Evolutionary conservation across 2,888 invertebrate species (phyloP), one percentile per base, ranked within the genome.

Genomic region (Tinea trinotella): DNA sequence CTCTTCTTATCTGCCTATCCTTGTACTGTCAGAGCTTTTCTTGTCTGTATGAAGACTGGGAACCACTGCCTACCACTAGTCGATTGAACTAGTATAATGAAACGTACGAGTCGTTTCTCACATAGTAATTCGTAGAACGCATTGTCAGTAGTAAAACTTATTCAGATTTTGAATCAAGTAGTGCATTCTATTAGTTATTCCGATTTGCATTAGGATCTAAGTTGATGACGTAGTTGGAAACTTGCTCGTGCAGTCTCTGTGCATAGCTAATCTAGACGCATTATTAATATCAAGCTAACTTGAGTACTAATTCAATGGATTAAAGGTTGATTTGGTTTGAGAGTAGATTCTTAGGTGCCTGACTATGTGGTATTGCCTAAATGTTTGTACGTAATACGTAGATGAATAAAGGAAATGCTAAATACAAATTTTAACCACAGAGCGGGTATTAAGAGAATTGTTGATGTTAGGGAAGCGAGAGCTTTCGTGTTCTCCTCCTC

Each of bases 161-260:
- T 10, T 7, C 30, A 10, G 30, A n/a, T 30, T 30, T 7, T 30
- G 30, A 30, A 10, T 30, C 30, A n/a, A 30, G 9, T 30, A 30
- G 3, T 30, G 30, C 30, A 46, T 46, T 44, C 19, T 46, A 46
- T 17, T 46, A 18, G 46, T 3, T 46, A 46, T 46, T 46, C 46
- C 46, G 1, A 46, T 46, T 46, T 19, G 46, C n/a, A 46, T 46
- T 46, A 46, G 46, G 10, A 19, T 46, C 18, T 19, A 46, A 46
- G 18, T 46, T 46, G 46, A 46, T 46, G 46, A 46, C 46, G 19
- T 19, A 46, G 46, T 46, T 46, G n/a, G 18, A 46, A 46, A 46
- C 46, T 46, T 17, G 17, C 46, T 46, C 46, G 10, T 46, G 3
- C 40, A 40, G 46, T 46, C 46, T 19, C 19, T 46, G 19, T 9